Base-by-base conservation (phyloP, 1,140 invertebrate genomes). In the Drosophila rufa region DNA sequence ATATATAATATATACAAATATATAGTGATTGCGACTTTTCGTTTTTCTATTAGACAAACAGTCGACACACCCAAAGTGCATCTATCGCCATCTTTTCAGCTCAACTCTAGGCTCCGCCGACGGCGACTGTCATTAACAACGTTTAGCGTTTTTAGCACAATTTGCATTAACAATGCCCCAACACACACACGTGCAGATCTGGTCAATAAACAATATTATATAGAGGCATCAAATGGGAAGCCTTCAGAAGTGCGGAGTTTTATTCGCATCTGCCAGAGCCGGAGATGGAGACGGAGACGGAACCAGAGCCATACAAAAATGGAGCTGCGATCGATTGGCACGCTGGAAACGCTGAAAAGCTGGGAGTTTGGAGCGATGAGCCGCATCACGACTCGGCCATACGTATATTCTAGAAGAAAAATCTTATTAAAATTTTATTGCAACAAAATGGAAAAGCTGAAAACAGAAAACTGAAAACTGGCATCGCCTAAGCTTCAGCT, bases 371-470 rank as follows among this genome's bases (percentile, higher is more conserved):
- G 53, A 46, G 69, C 69, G 67, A 50, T 73, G 75, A 59, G 75
- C 75, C 56, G 75, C 75, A 77, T 77, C 75, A 77, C 75, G 75
- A 78, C 76, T 77, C 33, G 45, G 65, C 68, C 75, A 79, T 73
- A 68, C 70, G 80, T 74, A 70, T 66, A 56, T 74, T 74, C 70
- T 74, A 57, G 59, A 38, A 19, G 61, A 22, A 87, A 80, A 84
- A 89, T 90, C 80, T 89, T 89, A 89, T 90, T 89, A 89, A 89
- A 85, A 79, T 89, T 89, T 89, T 89, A 89, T 89, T 89, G 82
- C 85, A 82, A 68, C 85, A 89, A 90, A 89, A 90, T 84, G 84
- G 80, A 74, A 67, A 67, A 67, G 36, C 43, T 36, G 33, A 61
- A 61, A 50, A 48, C 48, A 22, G 25, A 55, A 55, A 53, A 69